Conservation (phyloP, 2,888 invertebrate species). For the Dynastes hyllus region DNA sequence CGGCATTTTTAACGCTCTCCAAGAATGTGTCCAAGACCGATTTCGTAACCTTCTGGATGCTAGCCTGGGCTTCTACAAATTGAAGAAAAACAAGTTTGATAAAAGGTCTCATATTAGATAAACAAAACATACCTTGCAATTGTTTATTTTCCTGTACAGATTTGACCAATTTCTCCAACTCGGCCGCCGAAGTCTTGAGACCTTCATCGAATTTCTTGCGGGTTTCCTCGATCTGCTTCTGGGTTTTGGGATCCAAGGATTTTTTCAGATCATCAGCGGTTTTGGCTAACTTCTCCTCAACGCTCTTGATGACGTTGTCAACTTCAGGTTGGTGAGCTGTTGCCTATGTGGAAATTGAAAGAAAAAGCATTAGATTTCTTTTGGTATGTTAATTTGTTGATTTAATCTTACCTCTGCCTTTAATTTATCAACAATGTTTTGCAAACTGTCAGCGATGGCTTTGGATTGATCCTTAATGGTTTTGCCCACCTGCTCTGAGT, state of each 20-base stretch:
- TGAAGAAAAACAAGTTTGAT: background rate
- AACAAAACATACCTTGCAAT: conserved; percentile 61
- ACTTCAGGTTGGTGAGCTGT: conserved; percentile 61
- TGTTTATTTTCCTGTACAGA: conserved; percentile 63
- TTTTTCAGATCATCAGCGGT: conserved; percentile 62
- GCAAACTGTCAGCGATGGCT: conserved; percentile 62
- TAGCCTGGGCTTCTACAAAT: conserved; percentile 52
- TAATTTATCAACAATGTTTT: conserved; percentile 62
- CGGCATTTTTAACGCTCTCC: conserved; percentile 54
- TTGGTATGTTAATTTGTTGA: conserved; percentile 14
- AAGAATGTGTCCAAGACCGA: conserved; percentile 57
- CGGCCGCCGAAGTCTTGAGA: conserved; percentile 62
- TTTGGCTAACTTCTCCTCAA: conserved; percentile 63
- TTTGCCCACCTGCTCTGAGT: conserved; percentile 63
- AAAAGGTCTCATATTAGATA: background rate
- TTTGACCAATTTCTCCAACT: conserved; percentile 65
- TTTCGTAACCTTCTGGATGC: conserved; percentile 55
- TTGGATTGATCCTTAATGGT: conserved; percentile 63
- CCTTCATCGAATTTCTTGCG: conserved; percentile 64
- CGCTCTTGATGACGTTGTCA: conserved; percentile 62
- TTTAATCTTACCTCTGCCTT: conserved; percentile 62
- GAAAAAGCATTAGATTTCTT: background rate
- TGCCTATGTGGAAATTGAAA: conserved; percentile 25
- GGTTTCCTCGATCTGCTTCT: conserved; percentile 64
- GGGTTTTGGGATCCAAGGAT: conserved; percentile 64